Evolutionary conservation across 2,888 invertebrate genomes (phyloP).

Genomic region (Andrena marginata): DNA sequence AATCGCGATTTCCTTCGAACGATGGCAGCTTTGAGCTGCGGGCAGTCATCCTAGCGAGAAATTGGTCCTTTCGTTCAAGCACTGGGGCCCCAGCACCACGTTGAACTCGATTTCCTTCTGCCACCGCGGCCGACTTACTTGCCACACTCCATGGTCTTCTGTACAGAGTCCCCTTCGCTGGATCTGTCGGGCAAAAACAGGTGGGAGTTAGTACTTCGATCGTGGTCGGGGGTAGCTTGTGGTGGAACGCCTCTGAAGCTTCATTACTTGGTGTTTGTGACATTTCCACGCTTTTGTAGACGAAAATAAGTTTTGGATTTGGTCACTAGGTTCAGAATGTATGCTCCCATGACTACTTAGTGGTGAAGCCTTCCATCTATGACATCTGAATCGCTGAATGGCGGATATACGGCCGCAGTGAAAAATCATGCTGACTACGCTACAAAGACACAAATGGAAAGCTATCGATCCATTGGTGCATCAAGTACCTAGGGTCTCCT

Average conservation of each 20-base stretch:
- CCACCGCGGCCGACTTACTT: background rate
- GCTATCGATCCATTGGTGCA: background rate
- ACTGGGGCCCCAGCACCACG: background rate
- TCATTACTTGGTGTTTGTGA: background rate
- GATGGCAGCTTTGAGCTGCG: constrained; percentile 4
- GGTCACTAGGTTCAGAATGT: background rate
- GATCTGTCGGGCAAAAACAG: background rate
- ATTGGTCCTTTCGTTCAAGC: constrained; percentile 30
- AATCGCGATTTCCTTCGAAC: constrained; percentile 33
- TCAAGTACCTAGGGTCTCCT: background rate
- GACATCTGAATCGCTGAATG: background rate
- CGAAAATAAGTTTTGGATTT: background rate
- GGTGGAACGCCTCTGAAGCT: background rate
- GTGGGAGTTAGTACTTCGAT: background rate
- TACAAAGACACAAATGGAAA: background rate
- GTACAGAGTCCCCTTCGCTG: background rate
- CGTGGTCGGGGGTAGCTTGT: too few relatives aligned
- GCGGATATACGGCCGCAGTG: background rate
- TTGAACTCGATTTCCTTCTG: constrained; percentile 10
- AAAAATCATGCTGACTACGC: background rate
- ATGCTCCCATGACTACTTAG: background rate
- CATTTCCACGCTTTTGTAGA: background rate
- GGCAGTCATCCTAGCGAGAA: constrained; percentile 18
- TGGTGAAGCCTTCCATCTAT: background rate
- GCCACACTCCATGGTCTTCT: background rate